These are phyloP conservation scores for Peromyscus aztecus DNA, from an alignment of 2,797 vertebrate species.

Conservation along the genomic window DNA sequence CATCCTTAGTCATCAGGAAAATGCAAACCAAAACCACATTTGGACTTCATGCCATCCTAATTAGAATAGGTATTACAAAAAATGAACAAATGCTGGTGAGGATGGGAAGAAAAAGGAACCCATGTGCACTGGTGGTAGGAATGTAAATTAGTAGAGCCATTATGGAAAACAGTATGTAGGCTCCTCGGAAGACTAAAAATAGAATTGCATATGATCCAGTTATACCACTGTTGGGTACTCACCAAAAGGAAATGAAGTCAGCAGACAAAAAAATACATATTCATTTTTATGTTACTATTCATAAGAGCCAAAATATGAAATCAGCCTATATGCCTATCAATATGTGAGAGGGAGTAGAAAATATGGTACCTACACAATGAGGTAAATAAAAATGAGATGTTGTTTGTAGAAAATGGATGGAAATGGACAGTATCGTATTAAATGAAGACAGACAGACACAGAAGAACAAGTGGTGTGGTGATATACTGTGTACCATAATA, in stretches of 20 bases:
- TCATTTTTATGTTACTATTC: not conserved
- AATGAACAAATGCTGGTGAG: not conserved
- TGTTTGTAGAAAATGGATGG: not conserved
- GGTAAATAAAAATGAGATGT: not conserved
- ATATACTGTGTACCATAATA: too few relatives aligned
- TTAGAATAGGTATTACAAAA: not conserved
- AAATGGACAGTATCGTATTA: not conserved
- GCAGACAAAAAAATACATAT: not conserved
- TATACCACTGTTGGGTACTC: not conserved
- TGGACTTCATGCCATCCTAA: not conserved
- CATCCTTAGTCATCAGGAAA: not conserved
- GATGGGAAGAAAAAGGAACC: not conserved
- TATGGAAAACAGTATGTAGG: not conserved
- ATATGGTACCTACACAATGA: not conserved
- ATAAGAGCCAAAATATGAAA: not conserved
- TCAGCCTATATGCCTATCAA: not conserved
- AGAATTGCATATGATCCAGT: not conserved
- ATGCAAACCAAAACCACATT: not conserved
- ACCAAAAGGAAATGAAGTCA: slow-evolving; percentile 1
- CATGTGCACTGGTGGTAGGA: not conserved
- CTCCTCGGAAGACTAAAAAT: not conserved
- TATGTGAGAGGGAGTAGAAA: not conserved
- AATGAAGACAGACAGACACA: not conserved
- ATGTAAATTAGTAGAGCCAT: not conserved
- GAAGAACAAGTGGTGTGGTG: not conserved